Conservation (phyloP, 2,113 vertebrate species). For the Agelaius tricolor region DNA sequence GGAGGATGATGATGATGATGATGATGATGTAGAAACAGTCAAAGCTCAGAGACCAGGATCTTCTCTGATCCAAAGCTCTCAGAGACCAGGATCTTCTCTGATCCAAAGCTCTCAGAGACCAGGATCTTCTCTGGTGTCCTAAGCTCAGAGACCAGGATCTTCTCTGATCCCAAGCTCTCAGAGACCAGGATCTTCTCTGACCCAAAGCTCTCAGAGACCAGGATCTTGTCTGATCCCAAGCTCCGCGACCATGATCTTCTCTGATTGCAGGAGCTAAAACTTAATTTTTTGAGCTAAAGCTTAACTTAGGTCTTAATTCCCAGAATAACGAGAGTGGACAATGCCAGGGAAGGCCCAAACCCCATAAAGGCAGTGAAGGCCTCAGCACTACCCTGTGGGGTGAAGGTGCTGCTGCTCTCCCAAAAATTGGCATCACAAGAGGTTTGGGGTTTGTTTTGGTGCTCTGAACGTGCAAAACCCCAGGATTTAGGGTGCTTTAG, state of each 20-base stretch:
- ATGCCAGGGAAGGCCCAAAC: background rate
- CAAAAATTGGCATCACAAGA: background rate
- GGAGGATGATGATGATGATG: background rate
- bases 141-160: too few relatives aligned
- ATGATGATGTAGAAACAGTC: background rate
- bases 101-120: too few relatives aligned
- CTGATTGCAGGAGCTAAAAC: background rate
- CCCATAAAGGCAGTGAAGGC: background rate
- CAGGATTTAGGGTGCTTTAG: background rate
- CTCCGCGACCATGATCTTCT: too few relatives aligned
- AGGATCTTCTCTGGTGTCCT: too few relatives aligned
- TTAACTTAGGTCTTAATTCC: background rate
- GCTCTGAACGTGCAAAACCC: background rate
- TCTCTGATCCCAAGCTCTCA: too few relatives aligned
- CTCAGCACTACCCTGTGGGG: background rate
- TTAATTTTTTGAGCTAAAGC: background rate
- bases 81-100: too few relatives aligned
- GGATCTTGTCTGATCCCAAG: too few relatives aligned
- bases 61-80: too few relatives aligned
- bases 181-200: too few relatives aligned
- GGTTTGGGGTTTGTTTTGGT: background rate
- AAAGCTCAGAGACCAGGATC: background rate
- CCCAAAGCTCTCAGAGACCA: too few relatives aligned
- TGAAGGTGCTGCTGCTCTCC: background rate
- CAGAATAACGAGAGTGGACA: rapidly evolving